phyloP scores from a whole-genome alignment of 2,797 vertebrate species.

The Epinephelus malabaricus region DNA sequence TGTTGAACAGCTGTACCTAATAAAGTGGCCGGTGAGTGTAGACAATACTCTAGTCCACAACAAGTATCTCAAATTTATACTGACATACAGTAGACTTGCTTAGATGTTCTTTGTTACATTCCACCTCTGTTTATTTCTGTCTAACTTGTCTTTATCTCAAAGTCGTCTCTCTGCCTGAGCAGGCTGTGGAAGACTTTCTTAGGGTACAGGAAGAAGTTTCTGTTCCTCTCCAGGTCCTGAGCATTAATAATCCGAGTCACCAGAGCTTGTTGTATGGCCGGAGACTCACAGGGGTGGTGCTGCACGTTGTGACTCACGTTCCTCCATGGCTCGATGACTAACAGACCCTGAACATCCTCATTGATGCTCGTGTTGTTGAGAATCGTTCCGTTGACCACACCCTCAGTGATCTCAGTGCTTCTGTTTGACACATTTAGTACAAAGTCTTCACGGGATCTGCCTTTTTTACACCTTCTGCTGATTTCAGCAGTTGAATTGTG shows the following conservation, averaged over 20 bases:
- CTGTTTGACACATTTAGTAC: neutral
- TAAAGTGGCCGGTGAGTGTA: too few species aligned
- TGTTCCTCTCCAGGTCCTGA: constrained; percentile 70
- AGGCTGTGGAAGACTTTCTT: constrained; percentile 49
- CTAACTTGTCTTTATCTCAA: constrained; percentile 58
- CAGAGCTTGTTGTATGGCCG: constrained; percentile 73
- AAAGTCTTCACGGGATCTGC: constrained; percentile 6
- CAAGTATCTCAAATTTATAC: too few species aligned
- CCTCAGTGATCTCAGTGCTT: neutral
- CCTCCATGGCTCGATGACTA: constrained; percentile 70
- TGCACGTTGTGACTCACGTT: constrained; percentile 73
- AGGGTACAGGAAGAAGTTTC: constrained; percentile 64
- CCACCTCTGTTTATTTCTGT: neutral
- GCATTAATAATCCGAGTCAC: constrained; percentile 63
- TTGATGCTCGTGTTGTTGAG: neutral
- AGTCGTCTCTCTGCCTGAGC: constrained; percentile 62
- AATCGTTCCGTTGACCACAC: neutral
- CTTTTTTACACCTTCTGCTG: constrained; percentile 10
- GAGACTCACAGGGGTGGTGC: constrained; percentile 76
- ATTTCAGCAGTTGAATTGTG: constrained; percentile 3
- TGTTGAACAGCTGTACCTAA: too few species aligned
- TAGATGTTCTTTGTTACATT: too few species aligned
- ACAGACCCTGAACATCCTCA: constrained; percentile 47
- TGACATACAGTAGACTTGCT: too few species aligned
- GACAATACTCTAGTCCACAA: too few species aligned